These are phyloP conservation scores for Drosophila truncata DNA, from an alignment of 1,140 invertebrate genomes.

Conservation along the genomic window DNA sequence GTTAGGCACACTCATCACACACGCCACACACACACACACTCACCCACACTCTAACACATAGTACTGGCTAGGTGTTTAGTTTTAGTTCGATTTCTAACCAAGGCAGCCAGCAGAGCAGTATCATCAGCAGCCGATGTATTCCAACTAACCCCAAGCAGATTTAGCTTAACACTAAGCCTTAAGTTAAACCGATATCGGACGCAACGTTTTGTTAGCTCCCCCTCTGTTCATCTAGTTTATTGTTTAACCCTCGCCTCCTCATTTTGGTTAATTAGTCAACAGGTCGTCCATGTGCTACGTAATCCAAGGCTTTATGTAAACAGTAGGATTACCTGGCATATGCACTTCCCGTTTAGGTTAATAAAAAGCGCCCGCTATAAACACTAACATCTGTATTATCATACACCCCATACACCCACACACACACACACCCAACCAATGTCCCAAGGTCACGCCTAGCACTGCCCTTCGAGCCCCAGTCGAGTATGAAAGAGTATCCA, in stretches of 20 bases:
- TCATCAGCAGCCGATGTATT: constrained; percentile 1
- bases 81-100: constrained; percentile 45
- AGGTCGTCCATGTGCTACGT: neutral
- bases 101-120: constrained; percentile 18
- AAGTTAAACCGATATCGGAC: constrained; percentile 35
- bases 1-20: constrained; percentile 36
- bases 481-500: constrained; percentile 56
- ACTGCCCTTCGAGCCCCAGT: constrained; percentile 38
- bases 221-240: constrained; percentile 28
- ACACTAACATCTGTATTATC: constrained; percentile 55
- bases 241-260: constrained; percentile 30
- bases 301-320: neutral
- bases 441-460: constrained; percentile 42
- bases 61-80: constrained; percentile 49
- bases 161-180: constrained; percentile 28
- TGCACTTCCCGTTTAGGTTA: constrained; percentile 25
- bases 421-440: constrained; percentile 10
- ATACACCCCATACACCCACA: too few species aligned
- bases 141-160: constrained; percentile 18
- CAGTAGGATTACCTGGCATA: neutral
- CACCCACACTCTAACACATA: constrained; percentile 25
- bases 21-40: constrained; percentile 21
- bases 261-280: constrained; percentile 53
- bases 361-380: constrained; percentile 63
- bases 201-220: constrained; percentile 28